Base-by-base conservation (phyloP, 1,140 invertebrate species). In the Tribolium madens region DNA sequence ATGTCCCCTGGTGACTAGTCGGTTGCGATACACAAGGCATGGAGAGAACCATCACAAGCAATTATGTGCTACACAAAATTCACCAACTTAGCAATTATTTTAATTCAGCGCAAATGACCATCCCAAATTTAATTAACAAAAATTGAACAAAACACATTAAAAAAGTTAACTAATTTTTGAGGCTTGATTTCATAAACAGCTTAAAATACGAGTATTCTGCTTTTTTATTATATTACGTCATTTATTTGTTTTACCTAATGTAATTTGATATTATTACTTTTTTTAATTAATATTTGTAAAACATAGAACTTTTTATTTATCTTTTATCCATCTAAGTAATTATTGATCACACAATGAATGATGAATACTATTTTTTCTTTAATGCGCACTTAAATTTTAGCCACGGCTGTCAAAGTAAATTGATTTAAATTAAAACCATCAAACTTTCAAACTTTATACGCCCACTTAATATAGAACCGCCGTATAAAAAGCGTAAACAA, bases 401-500 rank as follows among this genome's bases (percentile, higher is more conserved):
- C 70, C 60, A 76, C 74, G 73, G 53, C 48, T 78, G 77, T 78
- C 77, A 78, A 76, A 75, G 47, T 68, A 72, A 78, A 78, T 76
- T 78, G 77, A 75, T 72, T 78, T 78, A 76, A 78, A 78, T 78
- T 78, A 76, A 76, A 78, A 60, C 60, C 48, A 17, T 79, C 78
- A 79, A 73, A 79, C 12, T 76, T 71, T 76, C 53, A 21, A 79
- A 73, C 53, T 76, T 64, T 68, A 73, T 73, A 74, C 78, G 69
- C 75, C 78, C 72, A 70, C 75, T 36, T 74, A 50, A 74, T 57
- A 50, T 64, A 21, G 36, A 33, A 26, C 57, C 57, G 17, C 57
- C n/a, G 21, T 26, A 64, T 64, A 64, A 64, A 64, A 64, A 33
- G 12, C 57, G 57, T 64, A 64, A 64, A 64, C 57, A 64, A 64